Evolutionary conservation across 35 echinoderm and acorn worm genomes (phyloP), one percentile per base, ranked within the genome.

Genomic region (Ophioderma brevispina): DNA sequence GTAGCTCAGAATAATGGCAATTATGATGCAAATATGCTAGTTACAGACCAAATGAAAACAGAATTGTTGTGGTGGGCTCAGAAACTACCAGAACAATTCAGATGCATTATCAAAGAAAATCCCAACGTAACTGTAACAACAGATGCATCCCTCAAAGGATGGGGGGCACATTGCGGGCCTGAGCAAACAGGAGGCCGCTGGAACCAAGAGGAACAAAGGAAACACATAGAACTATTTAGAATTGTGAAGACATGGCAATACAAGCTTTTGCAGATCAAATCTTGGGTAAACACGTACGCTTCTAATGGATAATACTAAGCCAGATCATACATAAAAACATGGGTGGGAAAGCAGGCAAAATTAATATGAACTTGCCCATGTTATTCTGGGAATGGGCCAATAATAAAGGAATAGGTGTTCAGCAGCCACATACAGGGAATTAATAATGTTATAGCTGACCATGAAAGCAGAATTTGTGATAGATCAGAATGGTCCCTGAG

Each of bases 131-230:
- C 37, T 52, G 42, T 94, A 32, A 81, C 76, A 30, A 85, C 63
- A 34, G 92, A 94, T 89, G 87, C 87, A 17, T 94, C 92, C 0
- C 70, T 5, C 0, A 31, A 81, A 19, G 91, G 78, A 21, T 88
- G 91, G 80, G 86, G 79, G 49, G 91, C 86, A 23, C 30, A 40
- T 15, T 42, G 36, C 38, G 89, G 21, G 8, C 21, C 46, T 21
- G 46, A 52, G 46, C 8, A 52, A 52, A 11, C 21, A 11, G 46
- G 46, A 52, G 46, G 46, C 21, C 46, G 46, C 21, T 52, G 46
- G 46, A 52, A 52, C 46, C 8, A 52, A 52, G 8, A 8, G 46
- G 46, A 52, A 52, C 46, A 52, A 52, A 52, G 21, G 21, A 21
- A 52, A 21, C 46, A 52, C 46, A 52, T 52, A 52, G n/a, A 52